Percentiles rank a stretch among this genome's conserved stretches.
Conservation (phyloP, 35 echinoderm and acorn worm species). For the Amphiura filiformis region DNA sequence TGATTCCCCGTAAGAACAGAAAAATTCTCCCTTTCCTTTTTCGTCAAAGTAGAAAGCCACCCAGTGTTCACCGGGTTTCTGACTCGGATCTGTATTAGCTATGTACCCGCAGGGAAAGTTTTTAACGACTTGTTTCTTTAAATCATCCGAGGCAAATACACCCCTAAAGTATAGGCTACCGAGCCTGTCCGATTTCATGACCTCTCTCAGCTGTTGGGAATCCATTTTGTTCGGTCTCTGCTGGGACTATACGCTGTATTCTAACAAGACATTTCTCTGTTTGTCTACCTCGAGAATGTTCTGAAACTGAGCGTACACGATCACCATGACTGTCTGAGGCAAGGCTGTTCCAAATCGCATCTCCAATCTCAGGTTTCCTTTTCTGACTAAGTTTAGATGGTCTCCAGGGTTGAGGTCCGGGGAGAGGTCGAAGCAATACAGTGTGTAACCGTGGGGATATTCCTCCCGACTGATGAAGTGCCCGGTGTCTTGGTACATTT, state of each 20-base stretch:
- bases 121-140: conserved; percentile 21
- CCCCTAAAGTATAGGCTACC: conserved; percentile 16
- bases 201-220: conserved; percentile 9
- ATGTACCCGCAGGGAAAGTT: conserved; percentile 5
- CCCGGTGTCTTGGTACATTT: conserved; percentile 23
- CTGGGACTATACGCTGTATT: neutral
- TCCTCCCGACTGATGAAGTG: conserved; percentile 23
- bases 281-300: conserved; percentile 40
- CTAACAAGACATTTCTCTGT: conserved; percentile 16
- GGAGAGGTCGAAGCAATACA: conserved; percentile 20
- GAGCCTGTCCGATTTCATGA: conserved; percentile 6
- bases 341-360: neutral
- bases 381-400: conserved; percentile 1
- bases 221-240: conserved; percentile 9
- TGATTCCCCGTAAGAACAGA: conserved; percentile 35
- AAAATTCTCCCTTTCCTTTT: conserved; percentile 20
- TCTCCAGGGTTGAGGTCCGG: conserved; percentile 6
- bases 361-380: conserved; percentile 33
- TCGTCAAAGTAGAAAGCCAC: conserved; percentile 33
- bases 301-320: conserved; percentile 28
- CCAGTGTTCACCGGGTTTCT: conserved; percentile 37
- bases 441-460: neutral
- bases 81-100: conserved; percentile 31
- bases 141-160: conserved; percentile 44
- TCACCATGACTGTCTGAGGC: conserved; percentile 30